These are phyloP conservation scores for Halcyon malimbica DNA, from an alignment of 2,113 vertebrate species.

Conservation along the genomic window DNA sequence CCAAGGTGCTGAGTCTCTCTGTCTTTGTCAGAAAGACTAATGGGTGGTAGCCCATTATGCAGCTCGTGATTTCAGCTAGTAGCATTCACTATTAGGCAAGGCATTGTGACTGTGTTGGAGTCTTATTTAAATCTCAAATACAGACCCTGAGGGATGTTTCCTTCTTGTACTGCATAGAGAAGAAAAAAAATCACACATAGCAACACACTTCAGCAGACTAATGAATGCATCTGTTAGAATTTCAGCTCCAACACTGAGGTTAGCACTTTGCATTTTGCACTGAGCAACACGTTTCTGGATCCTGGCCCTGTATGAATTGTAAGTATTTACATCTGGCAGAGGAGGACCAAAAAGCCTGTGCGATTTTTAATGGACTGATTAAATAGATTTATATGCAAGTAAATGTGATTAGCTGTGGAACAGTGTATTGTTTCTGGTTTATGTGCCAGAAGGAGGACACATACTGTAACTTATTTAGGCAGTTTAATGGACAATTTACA, in stretches of 20 bases:
- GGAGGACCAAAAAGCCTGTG: neutral
- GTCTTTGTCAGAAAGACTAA: neutral
- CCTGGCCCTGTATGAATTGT: neutral
- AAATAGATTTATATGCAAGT: neutral
- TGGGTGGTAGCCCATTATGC: neutral
- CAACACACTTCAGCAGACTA: neutral
- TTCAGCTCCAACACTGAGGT: neutral
- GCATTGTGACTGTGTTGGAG: neutral
- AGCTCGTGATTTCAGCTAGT: constrained; percentile 12
- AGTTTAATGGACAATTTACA: neutral
- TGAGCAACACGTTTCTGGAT: neutral
- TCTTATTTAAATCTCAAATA: constrained; percentile 16
- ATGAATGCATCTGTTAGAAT: neutral
- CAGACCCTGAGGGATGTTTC: neutral
- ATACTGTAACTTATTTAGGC: neutral
- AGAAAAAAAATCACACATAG: neutral
- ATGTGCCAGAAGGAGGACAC: neutral
- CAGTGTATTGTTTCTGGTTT: neutral
- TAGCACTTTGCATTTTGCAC: neutral
- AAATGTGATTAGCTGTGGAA: neutral
- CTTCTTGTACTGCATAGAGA: neutral
- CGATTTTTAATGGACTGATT: neutral
- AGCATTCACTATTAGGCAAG: neutral
- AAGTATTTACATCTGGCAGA: neutral
- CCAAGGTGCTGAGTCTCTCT: neutral